These are phyloP conservation scores for Andrena bucephala DNA, from an alignment of 2,888 invertebrate species.

Conservation along the genomic window DNA sequence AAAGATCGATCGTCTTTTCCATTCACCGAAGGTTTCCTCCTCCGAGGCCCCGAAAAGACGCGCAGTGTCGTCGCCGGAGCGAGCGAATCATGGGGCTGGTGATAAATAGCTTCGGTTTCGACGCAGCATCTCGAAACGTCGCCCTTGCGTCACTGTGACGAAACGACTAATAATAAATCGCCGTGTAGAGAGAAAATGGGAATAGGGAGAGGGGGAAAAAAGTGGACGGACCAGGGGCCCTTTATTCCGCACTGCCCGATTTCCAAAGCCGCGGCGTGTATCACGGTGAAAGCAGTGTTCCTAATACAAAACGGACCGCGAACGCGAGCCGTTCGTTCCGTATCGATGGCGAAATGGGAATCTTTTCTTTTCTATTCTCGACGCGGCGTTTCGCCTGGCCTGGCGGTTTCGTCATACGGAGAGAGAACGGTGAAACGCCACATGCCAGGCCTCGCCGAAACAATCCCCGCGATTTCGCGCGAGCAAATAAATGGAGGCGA, in stretches of 20 bases:
- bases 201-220: neutral
- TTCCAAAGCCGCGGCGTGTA: constrained; percentile 12
- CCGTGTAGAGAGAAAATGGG: neutral
- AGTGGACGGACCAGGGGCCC: constrained; percentile 41
- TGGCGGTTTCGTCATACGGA: constrained; percentile 59
- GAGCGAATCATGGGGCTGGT: neutral
- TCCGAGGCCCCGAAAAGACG: neutral
- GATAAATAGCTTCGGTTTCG: constrained; percentile 48
- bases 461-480: constrained; percentile 26
- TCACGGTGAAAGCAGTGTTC: constrained; percentile 49
- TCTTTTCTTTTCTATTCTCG: constrained; percentile 62
- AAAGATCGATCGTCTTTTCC: constrained; percentile 7
- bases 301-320: constrained; percentile 45
- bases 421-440: constrained; percentile 58
- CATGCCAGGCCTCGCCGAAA: constrained; percentile 33
- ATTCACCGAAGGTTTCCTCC: neutral
- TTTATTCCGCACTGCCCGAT: constrained; percentile 34
- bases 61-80: neutral
- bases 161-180: constrained; percentile 58
- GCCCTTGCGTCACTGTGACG: constrained; percentile 57
- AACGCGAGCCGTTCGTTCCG: constrained; percentile 43
- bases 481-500: constrained; percentile 19
- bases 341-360: constrained; percentile 65
- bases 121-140: constrained; percentile 40
- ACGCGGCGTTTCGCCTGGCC: constrained; percentile 52